phyloP scores from a whole-genome alignment of 2,797 vertebrate species.

The Halcyon badia region DNA sequence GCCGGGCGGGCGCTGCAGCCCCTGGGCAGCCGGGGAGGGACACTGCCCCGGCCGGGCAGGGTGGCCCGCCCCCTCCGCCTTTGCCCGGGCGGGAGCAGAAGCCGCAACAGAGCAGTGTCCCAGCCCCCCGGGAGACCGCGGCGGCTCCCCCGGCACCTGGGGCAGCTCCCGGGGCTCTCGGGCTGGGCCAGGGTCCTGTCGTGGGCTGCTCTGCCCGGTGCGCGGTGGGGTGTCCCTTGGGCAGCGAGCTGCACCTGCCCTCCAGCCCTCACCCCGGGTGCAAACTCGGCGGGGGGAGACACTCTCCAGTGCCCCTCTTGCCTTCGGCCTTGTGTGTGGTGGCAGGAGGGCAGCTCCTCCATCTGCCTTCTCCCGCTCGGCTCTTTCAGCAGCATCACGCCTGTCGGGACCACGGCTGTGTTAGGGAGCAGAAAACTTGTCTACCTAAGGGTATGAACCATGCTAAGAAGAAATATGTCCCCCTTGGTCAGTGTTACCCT shows the following conservation, averaged over 20 bases:
- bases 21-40: background rate
- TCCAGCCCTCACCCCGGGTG: rapidly evolving
- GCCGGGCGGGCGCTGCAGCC: background rate
- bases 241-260: background rate
- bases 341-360: rapidly evolving
- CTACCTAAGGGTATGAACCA: rapidly evolving
- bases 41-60: background rate
- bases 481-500: background rate
- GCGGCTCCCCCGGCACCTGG: background rate
- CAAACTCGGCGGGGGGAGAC: rapidly evolving
- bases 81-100: background rate
- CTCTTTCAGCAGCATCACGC: background rate
- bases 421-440: background rate
- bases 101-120: background rate
- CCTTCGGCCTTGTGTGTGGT: background rate
- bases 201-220: background rate
- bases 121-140: background rate
- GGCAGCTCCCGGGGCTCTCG: background rate
- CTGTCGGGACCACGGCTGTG: rapidly evolving
- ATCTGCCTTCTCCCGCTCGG: background rate
- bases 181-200: background rate
- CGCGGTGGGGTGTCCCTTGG: background rate
- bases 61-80: too few species aligned
- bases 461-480: background rate
- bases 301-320: rapidly evolving